Percentiles rank a stretch among this genome's conserved stretches.
Conservation (phyloP, 2,888 invertebrate genomes). For the Morpho achilles region DNA sequence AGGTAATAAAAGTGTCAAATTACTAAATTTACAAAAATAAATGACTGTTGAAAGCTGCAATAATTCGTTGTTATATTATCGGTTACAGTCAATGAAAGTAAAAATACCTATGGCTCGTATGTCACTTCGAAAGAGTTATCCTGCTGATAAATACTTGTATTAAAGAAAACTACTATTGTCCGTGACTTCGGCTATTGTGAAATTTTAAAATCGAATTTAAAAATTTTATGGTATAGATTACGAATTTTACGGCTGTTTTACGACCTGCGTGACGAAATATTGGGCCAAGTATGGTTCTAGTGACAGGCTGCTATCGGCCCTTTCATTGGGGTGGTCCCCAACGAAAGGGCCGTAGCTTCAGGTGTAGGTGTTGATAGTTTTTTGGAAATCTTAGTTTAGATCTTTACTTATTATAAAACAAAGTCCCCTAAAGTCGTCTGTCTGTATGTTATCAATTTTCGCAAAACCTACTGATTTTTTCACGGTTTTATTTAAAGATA, state of each 20-base stretch:
- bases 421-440: too few species aligned
- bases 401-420: too few species aligned
- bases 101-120: constrained; percentile 19
- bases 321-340: too few species aligned
- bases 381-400: too few species aligned
- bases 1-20: constrained; percentile 22
- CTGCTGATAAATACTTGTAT: constrained; percentile 22
- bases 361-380: too few species aligned
- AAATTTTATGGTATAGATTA: constrained; percentile 4
- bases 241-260: not conserved
- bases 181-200: not conserved
- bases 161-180: not conserved
- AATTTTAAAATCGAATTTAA: not conserved
- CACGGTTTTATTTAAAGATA: too few species aligned
- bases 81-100: constrained; percentile 22
- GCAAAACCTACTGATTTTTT: too few species aligned
- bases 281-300: too few species aligned
- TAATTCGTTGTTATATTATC: constrained; percentile 25
- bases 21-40: constrained; percentile 19
- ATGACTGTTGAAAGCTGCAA: constrained; percentile 19
- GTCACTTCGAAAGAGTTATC: constrained; percentile 21
- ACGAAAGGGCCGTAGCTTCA: too few species aligned
- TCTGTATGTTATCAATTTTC: too few species aligned
- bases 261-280: constrained; percentile 5
- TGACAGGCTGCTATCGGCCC: too few species aligned